A percentile compares a stretch with the other conserved stretches of the same genome.
These are phyloP conservation scores for Myotis vivesi DNA, from an alignment of 2,797 vertebrate species.

Conservation along the genomic window DNA sequence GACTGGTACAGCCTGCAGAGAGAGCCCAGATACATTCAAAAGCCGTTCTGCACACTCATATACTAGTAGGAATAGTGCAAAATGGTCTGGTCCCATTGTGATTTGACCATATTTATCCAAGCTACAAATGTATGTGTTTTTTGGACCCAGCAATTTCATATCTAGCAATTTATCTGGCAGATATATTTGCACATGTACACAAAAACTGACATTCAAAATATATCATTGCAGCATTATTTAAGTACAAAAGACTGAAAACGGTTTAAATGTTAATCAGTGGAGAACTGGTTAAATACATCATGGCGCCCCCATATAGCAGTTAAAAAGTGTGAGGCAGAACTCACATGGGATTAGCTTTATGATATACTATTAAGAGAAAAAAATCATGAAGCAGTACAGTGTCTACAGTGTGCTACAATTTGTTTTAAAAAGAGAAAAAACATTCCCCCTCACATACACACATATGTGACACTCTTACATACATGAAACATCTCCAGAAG, in stretches of 20 bases:
- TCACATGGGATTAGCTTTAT: rapidly evolving
- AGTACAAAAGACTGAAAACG: background rate
- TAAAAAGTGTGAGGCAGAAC: background rate
- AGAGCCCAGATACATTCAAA: background rate
- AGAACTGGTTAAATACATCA: background rate
- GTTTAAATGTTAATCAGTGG: background rate
- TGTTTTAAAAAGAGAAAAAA: background rate
- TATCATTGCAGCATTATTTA: background rate
- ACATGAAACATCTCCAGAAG: background rate
- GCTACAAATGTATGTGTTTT: background rate
- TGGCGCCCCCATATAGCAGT: background rate
- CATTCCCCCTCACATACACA: background rate
- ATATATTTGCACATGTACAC: background rate
- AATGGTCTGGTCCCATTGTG: rapidly evolving
- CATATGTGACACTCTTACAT: background rate
- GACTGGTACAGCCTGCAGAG: conserved; percentile 92
- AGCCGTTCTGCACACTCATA: rapidly evolving
- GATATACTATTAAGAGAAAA: background rate
- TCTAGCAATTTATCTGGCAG: background rate
- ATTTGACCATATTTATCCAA: background rate
- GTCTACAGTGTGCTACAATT: background rate
- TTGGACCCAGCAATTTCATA: background rate
- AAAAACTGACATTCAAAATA: background rate
- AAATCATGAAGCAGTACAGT: background rate
- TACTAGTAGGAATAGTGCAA: background rate